Percentiles rank a stretch among this genome's conserved stretches.
These are phyloP conservation scores for Limosa lapponica DNA, from an alignment of 2,797 vertebrate species.

Conservation along the genomic window DNA sequence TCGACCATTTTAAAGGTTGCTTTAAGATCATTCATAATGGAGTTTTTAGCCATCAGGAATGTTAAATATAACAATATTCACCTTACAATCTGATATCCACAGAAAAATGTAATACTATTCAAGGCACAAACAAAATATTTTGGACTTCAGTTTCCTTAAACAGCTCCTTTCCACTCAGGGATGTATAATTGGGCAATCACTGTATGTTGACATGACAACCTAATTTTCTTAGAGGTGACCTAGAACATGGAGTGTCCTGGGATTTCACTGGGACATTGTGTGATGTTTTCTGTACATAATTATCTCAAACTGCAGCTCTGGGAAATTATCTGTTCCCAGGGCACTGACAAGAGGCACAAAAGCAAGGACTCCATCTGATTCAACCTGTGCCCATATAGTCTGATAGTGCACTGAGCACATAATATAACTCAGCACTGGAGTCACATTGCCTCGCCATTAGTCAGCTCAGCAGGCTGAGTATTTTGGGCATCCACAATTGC, in stretches of 20 bases:
- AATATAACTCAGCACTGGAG: accelerated
- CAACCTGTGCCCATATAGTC: accelerated
- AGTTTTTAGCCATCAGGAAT: not conserved
- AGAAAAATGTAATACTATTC: not conserved
- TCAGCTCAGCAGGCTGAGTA: accelerated
- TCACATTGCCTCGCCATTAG: accelerated
- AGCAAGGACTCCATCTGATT: not conserved
- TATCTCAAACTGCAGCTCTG: not conserved
- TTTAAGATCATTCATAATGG: not conserved
- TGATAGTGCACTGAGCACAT: accelerated
- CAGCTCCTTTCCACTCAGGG: not conserved
- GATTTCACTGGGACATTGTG: not conserved
- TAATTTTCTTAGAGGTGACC: not conserved
- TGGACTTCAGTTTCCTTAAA: not conserved
- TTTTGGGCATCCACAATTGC: not conserved
- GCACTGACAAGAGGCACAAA: not conserved
- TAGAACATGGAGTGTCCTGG: not conserved
- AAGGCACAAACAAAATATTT: not conserved
- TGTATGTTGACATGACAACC: not conserved
- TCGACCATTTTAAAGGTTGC: not conserved
- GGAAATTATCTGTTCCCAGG: not conserved
- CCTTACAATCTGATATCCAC: not conserved
- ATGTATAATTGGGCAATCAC: not conserved
- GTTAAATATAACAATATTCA: not conserved
- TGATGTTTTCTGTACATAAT: not conserved